Percentiles rank a stretch among this genome's conserved stretches.
phyloP scores from a whole-genome alignment of 2,113 vertebrate species.

The Xiphophorus maculatus region DNA sequence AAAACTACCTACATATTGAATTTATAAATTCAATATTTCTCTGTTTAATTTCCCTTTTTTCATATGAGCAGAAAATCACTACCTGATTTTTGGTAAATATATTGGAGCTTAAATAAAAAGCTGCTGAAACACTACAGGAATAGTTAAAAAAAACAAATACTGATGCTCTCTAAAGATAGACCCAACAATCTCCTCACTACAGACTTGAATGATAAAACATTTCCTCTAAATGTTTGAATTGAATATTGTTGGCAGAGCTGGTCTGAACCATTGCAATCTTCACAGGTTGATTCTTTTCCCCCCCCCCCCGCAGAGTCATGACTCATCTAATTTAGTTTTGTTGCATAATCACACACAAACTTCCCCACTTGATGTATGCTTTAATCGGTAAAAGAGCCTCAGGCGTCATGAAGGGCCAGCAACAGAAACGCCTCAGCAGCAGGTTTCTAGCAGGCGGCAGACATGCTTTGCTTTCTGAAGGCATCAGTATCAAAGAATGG shows the following conservation, averaged over 20 bases:
- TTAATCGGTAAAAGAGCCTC: not conserved
- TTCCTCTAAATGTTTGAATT: not conserved
- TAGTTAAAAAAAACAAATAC: not conserved
- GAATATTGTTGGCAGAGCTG: not conserved
- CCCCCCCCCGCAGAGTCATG: not conserved
- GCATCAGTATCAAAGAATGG: conserved; percentile 48
- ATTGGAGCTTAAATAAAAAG: not conserved
- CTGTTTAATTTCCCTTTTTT: not conserved
- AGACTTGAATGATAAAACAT: not conserved
- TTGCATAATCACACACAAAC: not conserved
- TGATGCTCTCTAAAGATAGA: not conserved
- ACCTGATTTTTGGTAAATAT: not conserved
- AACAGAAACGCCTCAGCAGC: not conserved
- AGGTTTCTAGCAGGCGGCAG: conserved; percentile 8
- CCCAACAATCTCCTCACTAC: not conserved
- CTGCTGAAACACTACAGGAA: not conserved
- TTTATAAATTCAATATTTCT: too few relatives aligned
- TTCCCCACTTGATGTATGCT: conserved; percentile 1
- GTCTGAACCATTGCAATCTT: not conserved
- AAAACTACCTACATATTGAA: not conserved
- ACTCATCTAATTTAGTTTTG: conserved; percentile 11
- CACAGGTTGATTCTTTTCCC: not conserved
- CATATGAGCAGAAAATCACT: not conserved
- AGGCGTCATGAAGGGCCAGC: not conserved
- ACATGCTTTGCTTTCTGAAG: conserved; percentile 16